phyloP scores from a whole-genome alignment of 2,888 invertebrate species.

The Aporophyla nigra region DNA sequence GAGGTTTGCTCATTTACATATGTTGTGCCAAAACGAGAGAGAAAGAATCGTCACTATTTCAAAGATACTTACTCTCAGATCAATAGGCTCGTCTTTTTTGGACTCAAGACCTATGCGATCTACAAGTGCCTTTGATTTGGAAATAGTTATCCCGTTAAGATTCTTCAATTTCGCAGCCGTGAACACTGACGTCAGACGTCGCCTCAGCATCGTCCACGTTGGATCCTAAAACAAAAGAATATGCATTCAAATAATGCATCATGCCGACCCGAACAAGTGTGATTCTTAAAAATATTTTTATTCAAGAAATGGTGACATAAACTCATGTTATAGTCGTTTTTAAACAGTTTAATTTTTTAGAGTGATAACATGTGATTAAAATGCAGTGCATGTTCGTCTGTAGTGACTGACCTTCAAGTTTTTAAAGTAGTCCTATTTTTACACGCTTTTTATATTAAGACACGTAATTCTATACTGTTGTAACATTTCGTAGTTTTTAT shows the following conservation, averaged over 20 bases:
- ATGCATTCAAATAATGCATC: neutral
- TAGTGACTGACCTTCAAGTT: neutral
- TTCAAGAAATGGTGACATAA: neutral
- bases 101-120: slow-evolving; percentile 62
- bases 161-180: slow-evolving; percentile 70
- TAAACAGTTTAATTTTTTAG: neutral
- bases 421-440: neutral
- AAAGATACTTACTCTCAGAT: slow-evolving; percentile 46
- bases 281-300: neutral
- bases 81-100: slow-evolving; percentile 30
- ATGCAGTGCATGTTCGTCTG: neutral
- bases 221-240: slow-evolving; percentile 71
- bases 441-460: neutral
- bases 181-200: slow-evolving; percentile 71
- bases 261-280: neutral
- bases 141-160: slow-evolving; percentile 57
- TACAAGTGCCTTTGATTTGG: slow-evolving; percentile 69
- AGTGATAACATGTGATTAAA: neutral
- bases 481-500: neutral
- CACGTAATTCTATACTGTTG: neutral
- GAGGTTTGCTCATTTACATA: neutral
- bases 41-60: neutral
- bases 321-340: neutral
- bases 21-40: neutral
- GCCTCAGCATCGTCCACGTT: slow-evolving; percentile 71